Evolutionary conservation across 2,113 vertebrate species (phyloP).

Genomic region (Ptilonorhynchus violaceus): DNA sequence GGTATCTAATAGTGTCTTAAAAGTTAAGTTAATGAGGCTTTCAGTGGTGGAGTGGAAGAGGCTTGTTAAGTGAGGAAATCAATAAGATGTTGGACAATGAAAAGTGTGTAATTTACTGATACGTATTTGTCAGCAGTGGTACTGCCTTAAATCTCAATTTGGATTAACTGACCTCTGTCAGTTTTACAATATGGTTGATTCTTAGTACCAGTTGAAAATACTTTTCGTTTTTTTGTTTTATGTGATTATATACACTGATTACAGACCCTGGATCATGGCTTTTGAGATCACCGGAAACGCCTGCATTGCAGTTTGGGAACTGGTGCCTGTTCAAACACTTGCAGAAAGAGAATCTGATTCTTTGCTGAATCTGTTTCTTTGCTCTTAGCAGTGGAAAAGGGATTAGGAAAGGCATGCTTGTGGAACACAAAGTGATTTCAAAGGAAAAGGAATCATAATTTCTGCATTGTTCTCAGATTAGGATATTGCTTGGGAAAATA

Average conservation of each 20-base stretch:
- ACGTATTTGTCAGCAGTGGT: not conserved
- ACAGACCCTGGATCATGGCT: not conserved
- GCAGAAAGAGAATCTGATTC: constrained; percentile 1
- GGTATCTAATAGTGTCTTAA: not conserved
- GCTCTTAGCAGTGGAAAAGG: not conserved
- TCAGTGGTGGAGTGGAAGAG: not conserved
- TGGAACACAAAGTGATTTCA: not conserved
- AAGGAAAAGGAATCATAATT: not conserved
- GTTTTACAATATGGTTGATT: not conserved
- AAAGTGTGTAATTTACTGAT: not conserved
- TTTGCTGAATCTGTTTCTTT: constrained; percentile 2
- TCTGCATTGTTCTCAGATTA: not conserved
- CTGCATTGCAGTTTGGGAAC: not conserved
- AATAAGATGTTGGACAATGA: not conserved
- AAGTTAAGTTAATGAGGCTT: not conserved
- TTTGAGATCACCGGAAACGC: not conserved
- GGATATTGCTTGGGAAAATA: not conserved
- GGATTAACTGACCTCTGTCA: not conserved
- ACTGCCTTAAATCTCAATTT: not conserved
- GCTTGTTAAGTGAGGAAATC: not conserved
- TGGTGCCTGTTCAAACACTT: not conserved
- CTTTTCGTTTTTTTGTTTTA: not conserved
- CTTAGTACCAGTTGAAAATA: not conserved
- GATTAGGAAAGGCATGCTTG: not conserved
- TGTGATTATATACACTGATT: not conserved